Conservation (phyloP, 1,140 invertebrate genomes). For the Lysiphlebus fabarum region DNA sequence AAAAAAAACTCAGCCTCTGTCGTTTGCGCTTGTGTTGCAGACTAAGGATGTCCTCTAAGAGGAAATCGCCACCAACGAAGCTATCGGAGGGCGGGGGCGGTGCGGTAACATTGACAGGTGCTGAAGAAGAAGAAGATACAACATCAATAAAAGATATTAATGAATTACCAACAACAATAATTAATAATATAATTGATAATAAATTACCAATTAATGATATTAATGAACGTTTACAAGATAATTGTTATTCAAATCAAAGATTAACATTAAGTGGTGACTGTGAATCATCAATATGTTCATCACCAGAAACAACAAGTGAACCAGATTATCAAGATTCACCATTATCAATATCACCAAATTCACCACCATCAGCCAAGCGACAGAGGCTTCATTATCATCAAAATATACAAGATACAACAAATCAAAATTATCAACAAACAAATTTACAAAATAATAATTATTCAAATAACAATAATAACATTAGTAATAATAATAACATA, state of each 20-base stretch:
- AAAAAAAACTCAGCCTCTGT: slow-evolving; percentile 26
- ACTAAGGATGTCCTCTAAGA: slow-evolving; percentile 88
- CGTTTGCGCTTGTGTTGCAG: slow-evolving; percentile 58
- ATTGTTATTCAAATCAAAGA: slow-evolving; percentile 39
- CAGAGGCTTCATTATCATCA: slow-evolving; percentile 40
- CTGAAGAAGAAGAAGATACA: slow-evolving; percentile 60
- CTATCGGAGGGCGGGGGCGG: slow-evolving; percentile 74
- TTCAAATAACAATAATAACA: slow-evolving; percentile 26
- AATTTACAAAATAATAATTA: slow-evolving; percentile 29
- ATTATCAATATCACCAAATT: slow-evolving; percentile 41
- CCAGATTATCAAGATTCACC: slow-evolving; percentile 47
- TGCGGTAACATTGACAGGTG: slow-evolving; percentile 55
- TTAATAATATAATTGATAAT: slow-evolving; percentile 7
- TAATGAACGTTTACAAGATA: slow-evolving; percentile 31
- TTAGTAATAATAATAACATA: no score
- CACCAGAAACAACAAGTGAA: slow-evolving; percentile 46
- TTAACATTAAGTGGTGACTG: slow-evolving; percentile 6
- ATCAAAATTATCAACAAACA: slow-evolving; percentile 28
- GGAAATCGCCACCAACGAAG: slow-evolving; percentile 87
- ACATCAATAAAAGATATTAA: slow-evolving; percentile 56
- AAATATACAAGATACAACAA: slow-evolving; percentile 20
- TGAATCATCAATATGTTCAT: slow-evolving; percentile 50
- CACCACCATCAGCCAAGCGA: slow-evolving; percentile 41
- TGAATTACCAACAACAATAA: slow-evolving; percentile 17
- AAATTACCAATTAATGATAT: slow-evolving; percentile 7